Percentiles rank a stretch among this genome's conserved stretches.
These are phyloP conservation scores for Falcunculus frontatus DNA, from an alignment of 2,113 vertebrate species.

Conservation along the genomic window DNA sequence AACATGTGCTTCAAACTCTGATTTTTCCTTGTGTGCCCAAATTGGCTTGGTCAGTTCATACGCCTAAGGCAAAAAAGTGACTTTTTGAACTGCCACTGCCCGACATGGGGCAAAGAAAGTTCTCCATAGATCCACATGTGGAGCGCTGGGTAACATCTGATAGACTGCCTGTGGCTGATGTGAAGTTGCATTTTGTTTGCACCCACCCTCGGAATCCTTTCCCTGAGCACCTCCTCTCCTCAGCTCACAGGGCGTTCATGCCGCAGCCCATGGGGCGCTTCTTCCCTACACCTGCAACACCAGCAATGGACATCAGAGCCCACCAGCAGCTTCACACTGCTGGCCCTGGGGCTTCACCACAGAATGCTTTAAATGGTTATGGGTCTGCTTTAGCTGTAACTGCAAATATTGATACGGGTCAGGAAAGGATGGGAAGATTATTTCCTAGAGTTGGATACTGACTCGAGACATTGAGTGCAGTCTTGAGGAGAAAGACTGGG, in stretches of 20 bases:
- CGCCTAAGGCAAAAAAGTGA: background rate
- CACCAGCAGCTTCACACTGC: background rate
- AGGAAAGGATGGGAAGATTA: background rate
- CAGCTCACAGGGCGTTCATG: accelerated
- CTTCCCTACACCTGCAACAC: background rate
- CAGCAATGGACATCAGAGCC: background rate
- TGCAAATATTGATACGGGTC: background rate
- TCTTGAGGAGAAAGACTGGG: background rate
- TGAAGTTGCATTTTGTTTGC: background rate
- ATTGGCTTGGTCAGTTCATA: background rate
- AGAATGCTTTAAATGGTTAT: background rate
- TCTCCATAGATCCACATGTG: accelerated
- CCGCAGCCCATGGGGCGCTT: accelerated
- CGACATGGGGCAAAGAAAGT: accelerated
- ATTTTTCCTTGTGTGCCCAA: background rate
- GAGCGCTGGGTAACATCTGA: background rate
- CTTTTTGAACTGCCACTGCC: background rate
- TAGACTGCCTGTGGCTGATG: background rate
- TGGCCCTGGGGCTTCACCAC: background rate
- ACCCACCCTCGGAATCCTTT: accelerated
- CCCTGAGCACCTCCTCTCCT: background rate
- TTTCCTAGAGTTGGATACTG: background rate
- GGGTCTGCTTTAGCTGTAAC: background rate
- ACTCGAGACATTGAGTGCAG: background rate
- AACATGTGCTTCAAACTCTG: background rate